Evolutionary conservation across 2,888 invertebrate genomes (phyloP).

Genomic region (Metalampra italica): DNA sequence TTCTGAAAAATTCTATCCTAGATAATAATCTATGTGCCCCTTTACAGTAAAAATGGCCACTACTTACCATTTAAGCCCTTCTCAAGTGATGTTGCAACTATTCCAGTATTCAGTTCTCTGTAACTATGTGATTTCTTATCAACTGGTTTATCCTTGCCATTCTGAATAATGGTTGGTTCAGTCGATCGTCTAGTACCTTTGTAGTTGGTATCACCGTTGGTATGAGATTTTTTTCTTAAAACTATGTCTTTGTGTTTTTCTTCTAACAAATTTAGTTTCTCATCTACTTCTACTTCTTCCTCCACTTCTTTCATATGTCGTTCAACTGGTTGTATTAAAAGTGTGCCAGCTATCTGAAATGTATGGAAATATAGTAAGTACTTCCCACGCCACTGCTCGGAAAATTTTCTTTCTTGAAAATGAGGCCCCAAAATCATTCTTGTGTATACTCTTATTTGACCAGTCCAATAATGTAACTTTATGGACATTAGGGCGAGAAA

Average conservation of each 20-base stretch:
- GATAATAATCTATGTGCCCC: too few species aligned
- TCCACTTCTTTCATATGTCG: slow-evolving; percentile 72
- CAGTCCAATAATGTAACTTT: too few species aligned
- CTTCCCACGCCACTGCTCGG: too few species aligned
- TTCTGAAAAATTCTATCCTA: too few species aligned
- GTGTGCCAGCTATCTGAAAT: slow-evolving; percentile 76
- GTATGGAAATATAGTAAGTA: not conserved
- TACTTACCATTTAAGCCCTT: slow-evolving; percentile 41
- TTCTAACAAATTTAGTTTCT: slow-evolving; percentile 51
- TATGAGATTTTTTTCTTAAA: slow-evolving; percentile 41
- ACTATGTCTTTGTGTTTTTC: slow-evolving; percentile 45
- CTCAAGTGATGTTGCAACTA: slow-evolving; percentile 25
- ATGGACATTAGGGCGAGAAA: too few species aligned
- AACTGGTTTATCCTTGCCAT: slow-evolving; percentile 25
- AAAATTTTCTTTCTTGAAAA: too few species aligned
- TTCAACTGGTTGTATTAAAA: slow-evolving; percentile 79
- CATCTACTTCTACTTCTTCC: slow-evolving; percentile 54
- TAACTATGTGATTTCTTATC: slow-evolving; percentile 38
- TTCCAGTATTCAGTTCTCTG: slow-evolving; percentile 34
- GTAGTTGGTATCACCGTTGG: slow-evolving; percentile 23
- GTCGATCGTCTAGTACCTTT: slow-evolving; percentile 23
- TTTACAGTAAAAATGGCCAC: not conserved
- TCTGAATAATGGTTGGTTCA: slow-evolving; percentile 21
- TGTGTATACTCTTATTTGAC: too few species aligned
- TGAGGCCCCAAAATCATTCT: too few species aligned